Evolutionary conservation across 1,140 invertebrate genomes (phyloP).

Genomic region (Anastrepha ludens): DNA sequence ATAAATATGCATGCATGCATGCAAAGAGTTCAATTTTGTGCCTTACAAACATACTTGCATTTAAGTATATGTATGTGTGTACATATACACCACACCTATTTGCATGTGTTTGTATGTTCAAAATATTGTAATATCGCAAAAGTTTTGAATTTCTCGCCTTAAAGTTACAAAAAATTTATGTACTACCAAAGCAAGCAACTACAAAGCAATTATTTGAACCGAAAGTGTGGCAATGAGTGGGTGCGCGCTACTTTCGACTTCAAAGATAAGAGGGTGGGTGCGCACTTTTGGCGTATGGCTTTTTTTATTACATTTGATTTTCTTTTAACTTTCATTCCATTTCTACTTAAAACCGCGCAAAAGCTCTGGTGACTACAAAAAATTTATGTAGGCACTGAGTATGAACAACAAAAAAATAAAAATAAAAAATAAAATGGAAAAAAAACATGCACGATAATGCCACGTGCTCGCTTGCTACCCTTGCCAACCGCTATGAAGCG

Average conservation of each 20-base stretch:
- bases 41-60: not conserved
- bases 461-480: not conserved
- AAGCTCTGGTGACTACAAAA: no score
- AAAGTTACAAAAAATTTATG: not conserved
- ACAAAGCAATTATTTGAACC: slow-evolving; percentile 9
- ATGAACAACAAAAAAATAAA: no score
- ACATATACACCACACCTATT: not conserved
- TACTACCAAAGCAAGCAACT: not conserved
- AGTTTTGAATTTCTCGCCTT: not conserved
- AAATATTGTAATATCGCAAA: not conserved
- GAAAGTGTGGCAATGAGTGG: not conserved
- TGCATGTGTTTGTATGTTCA: not conserved
- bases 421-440: not conserved
- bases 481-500: not conserved
- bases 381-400: no score
- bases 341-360: no score
- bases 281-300: no score
- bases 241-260: not conserved
- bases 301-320: no score
- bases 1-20: not conserved
- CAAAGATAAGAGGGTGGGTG: not conserved
- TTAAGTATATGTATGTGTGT: not conserved
- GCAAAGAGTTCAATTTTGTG: no score
- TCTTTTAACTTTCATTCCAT: no score
- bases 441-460: not conserved